These are phyloP conservation scores for Tuberolachnus salignus DNA, from an alignment of 2,888 invertebrate genomes.

Conservation along the genomic window DNA sequence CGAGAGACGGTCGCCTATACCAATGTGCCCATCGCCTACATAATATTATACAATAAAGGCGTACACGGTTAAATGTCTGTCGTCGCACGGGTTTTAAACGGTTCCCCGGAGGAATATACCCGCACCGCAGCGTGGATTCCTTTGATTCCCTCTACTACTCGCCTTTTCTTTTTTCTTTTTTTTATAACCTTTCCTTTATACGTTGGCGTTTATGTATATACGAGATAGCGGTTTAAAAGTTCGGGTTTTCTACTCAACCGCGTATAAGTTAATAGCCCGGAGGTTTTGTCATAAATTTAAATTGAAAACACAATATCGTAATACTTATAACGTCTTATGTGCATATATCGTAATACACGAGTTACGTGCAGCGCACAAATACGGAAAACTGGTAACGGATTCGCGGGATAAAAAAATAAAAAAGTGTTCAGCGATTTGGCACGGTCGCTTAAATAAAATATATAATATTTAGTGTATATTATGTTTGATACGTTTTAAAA, in stretches of 20 bases:
- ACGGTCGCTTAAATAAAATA: not conserved
- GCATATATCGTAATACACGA: too few species aligned
- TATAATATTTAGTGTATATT: too few species aligned
- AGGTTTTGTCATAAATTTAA: slow-evolving; percentile 16
- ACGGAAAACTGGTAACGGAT: not conserved
- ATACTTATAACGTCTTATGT: too few species aligned
- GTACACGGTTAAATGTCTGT: slow-evolving; percentile 1
- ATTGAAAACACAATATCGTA: not conserved
- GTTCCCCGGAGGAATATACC: not conserved
- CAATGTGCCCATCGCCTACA: not conserved
- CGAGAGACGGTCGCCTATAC: too few species aligned
- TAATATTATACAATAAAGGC: not conserved
- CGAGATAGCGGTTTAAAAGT: not conserved
- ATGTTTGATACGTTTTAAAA: too few species aligned
- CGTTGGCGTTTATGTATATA: not conserved
- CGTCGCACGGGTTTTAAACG: not conserved
- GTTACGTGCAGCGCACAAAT: too few species aligned
- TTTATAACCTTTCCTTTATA: not conserved
- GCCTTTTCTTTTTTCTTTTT: too few species aligned
- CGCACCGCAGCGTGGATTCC: not conserved
- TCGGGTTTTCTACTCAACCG: not conserved
- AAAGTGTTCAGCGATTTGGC: not conserved
- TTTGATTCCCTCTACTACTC: not conserved
- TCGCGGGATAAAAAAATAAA: not conserved
- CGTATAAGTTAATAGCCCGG: not conserved